Percentiles rank a stretch among this genome's conserved stretches.
These are phyloP conservation scores for Huso huso DNA, from an alignment of 2,797 vertebrate species.

Conservation along the genomic window DNA sequence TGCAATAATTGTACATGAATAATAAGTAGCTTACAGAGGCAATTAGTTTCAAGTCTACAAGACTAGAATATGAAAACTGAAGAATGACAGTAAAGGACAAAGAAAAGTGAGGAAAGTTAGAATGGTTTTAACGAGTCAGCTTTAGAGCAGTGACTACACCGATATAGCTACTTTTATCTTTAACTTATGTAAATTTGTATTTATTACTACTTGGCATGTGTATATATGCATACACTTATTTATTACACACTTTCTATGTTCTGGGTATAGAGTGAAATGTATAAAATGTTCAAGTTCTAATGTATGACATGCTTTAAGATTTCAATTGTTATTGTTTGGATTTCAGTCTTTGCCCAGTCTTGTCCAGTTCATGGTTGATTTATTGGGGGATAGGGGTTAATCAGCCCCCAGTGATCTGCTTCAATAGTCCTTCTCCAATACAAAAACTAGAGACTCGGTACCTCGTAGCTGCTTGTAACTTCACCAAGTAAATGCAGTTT, in stretches of 20 bases:
- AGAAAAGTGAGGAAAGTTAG: constrained; percentile 62
- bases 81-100: constrained; percentile 69
- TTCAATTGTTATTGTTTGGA: too few relatives aligned
- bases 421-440: not conserved
- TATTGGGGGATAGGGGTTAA: not conserved
- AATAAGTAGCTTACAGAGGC: constrained; percentile 85
- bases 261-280: too few relatives aligned
- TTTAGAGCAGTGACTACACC: too few relatives aligned
- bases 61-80: constrained; percentile 78
- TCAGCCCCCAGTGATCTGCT: not conserved
- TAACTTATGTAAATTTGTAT: too few relatives aligned
- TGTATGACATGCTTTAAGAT: too few relatives aligned
- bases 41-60: constrained; percentile 96
- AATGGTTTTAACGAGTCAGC: constrained; percentile 28
- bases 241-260: too few relatives aligned
- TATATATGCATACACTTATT: too few relatives aligned
- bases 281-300: too few relatives aligned
- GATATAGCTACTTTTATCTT: too few relatives aligned
- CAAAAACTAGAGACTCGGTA: not conserved
- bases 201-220: too few relatives aligned
- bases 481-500: constrained; percentile 7
- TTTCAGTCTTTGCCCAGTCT: constrained; percentile 12
- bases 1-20: constrained; percentile 98
- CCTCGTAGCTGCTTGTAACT: constrained; percentile 9
- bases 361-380: constrained; percentile 38